Base-by-base conservation (phyloP, 2,113 vertebrate species). In the Illadopsis cleaveri region DNA sequence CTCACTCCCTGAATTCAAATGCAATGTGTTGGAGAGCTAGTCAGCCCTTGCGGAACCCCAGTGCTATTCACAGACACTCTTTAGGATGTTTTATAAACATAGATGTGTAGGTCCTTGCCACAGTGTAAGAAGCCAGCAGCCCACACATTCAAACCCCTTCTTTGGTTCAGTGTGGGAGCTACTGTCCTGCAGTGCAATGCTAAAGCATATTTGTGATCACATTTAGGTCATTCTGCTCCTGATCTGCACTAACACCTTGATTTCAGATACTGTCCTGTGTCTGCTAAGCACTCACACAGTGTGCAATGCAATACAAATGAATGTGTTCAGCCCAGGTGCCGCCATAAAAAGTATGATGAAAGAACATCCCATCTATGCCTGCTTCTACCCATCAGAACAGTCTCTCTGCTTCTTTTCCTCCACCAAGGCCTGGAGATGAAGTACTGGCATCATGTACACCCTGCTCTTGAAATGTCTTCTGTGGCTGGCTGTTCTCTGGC, bases 71-170 rank as follows among this genome's bases (percentile, higher is more conserved):
- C 40, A 47, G 72, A 18, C 44, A 27, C 17, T 37, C 27, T 27
- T 33, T 33, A 22, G 37, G 57, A 8, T 27, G 30, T 38, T 78
- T 86, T 71, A 66, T 45, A 62, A 86, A 53, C 45, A 48, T 35
- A 2, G 2, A 2, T 4, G 8, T 56, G 21, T 40, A 60, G 27
- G 48, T 76, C 24, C 37, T 60, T 62, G 54, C 25, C 56, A 35
- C 20, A 45, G 21, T 10, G 22, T 37, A 3, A 22, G 80, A 81
- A 86, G 76, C 24, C 80, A 89, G 71, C 23, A 28, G 33, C 42
- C 47, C 48, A 7, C 8, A 12, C 0, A 0, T 54, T 78, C 80
- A 75, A 47, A n/a, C 4, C 5, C 18, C 23, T 27, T 57, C 23
- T 78, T 77, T 57, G n/a, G 25, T 53, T 84, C 68, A 62, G 28